Evolutionary conservation across 2,113 vertebrate species (phyloP).

Genomic region (Hyperoodon ampullatus): DNA sequence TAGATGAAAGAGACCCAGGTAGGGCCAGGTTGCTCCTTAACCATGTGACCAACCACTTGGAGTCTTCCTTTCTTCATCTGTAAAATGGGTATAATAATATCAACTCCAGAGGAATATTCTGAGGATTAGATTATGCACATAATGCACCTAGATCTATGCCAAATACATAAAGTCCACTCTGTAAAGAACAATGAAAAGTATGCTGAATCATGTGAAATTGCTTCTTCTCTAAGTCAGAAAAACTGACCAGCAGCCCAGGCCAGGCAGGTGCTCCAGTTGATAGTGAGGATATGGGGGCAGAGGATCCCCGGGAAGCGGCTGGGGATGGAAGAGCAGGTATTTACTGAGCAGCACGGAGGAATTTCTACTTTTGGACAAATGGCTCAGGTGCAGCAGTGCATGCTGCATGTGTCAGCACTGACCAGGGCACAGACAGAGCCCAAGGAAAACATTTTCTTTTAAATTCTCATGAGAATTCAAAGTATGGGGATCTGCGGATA

Average conservation of each 20-base stretch:
- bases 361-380: background rate
- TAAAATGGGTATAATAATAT: background rate
- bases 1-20: background rate
- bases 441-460: background rate
- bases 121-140: background rate
- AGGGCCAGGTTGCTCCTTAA: background rate
- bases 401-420: no score
- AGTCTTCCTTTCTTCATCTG: background rate
- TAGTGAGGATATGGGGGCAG: rapidly evolving
- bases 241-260: background rate
- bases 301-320: background rate
- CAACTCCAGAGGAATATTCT: background rate
- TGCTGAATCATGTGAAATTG: background rate
- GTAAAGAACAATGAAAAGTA: background rate
- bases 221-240: background rate
- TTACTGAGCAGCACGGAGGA: background rate
- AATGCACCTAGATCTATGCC: background rate
- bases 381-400: background rate
- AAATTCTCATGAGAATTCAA: background rate
- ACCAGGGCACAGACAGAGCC: background rate
- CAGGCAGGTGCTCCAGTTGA: background rate
- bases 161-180: background rate
- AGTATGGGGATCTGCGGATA: background rate
- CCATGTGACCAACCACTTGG: background rate
- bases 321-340: background rate